phyloP scores from a whole-genome alignment of 2,797 vertebrate genomes.

The Harpagifer antarcticus region DNA sequence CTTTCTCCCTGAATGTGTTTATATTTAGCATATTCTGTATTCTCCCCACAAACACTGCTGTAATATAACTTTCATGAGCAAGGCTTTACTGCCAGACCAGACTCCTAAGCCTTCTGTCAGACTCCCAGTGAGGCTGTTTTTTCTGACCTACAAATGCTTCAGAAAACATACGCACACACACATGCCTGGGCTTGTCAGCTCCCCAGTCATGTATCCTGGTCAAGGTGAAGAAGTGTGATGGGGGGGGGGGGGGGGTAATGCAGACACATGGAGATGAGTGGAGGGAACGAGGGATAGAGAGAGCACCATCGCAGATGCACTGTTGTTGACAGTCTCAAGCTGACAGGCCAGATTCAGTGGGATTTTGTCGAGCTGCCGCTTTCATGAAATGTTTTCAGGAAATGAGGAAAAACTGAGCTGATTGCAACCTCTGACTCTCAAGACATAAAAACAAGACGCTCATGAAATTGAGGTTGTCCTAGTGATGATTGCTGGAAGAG shows the following conservation, averaged over 20 bases:
- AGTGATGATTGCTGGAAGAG: conserved; percentile 24
- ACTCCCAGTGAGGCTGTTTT: conserved; percentile 61
- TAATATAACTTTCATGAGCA: conserved; percentile 69
- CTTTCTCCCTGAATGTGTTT: conserved; percentile 28
- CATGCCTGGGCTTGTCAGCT: conserved; percentile 60
- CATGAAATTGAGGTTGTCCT: conserved; percentile 51
- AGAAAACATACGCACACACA: conserved; percentile 34
- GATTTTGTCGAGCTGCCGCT: conserved; percentile 58
- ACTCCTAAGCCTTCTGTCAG: conserved; percentile 63
- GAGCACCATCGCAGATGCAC: conserved; percentile 45
- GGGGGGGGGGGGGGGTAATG: conserved; percentile 43
- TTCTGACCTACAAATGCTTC: conserved; percentile 70
- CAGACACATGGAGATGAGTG: conserved; percentile 75
- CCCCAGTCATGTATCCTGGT: conserved; percentile 65
- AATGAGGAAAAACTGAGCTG: conserved; percentile 52
- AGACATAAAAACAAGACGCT: conserved; percentile 39
- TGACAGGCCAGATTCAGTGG: conserved; percentile 63
- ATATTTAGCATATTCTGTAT: conserved; percentile 40
- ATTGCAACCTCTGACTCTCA: conserved; percentile 52
- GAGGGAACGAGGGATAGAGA: conserved; percentile 50
- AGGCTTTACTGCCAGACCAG: conserved; percentile 50
- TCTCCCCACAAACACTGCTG: conserved; percentile 26
- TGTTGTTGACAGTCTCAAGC: conserved; percentile 68
- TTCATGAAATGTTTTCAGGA: conserved; percentile 64
- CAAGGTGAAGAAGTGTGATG: conserved; percentile 67